phyloP scores from a whole-genome alignment of 2,888 invertebrate genomes.

The Apodemia zela region DNA sequence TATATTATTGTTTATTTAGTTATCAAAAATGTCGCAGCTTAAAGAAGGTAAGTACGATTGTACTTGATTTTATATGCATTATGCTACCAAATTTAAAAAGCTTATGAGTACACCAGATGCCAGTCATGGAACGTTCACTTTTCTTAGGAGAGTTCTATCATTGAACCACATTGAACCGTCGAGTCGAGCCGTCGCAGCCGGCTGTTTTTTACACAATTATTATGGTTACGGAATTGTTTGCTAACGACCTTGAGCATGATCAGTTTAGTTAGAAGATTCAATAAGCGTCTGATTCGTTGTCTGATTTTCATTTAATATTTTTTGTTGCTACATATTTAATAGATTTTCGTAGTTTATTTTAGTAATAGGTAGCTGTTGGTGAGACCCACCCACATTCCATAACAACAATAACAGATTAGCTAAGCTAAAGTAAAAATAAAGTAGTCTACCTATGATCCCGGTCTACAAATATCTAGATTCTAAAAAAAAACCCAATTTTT shows the following conservation, averaged over 20 bases:
- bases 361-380: too few relatives aligned
- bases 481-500: too few relatives aligned
- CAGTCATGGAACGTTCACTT: neutral
- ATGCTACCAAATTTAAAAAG: conserved; percentile 32
- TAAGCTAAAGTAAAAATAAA: too few relatives aligned
- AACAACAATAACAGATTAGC: too few relatives aligned
- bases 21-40: conserved; percentile 57
- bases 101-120: neutral
- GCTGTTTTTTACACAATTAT: conserved; percentile 9
- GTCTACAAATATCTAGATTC: too few relatives aligned
- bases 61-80: conserved; percentile 26
- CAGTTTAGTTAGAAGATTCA: neutral
- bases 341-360: too few relatives aligned
- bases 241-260: conserved; percentile 26
- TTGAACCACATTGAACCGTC: neutral
- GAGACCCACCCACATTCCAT: too few relatives aligned
- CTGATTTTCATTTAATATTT: neutral
- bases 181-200: neutral
- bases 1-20: conserved; percentile 32
- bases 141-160: conserved; percentile 2
- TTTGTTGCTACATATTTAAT: neutral
- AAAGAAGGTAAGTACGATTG: conserved; percentile 60
- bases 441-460: too few relatives aligned
- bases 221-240: conserved; percentile 18
- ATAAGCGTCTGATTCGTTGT: too few relatives aligned